A percentile compares a stretch with the other conserved stretches of the same genome.
Evolutionary conservation across 2,888 invertebrate species (phyloP).

Genomic region (Phytoseiulus persimilis): DNA sequence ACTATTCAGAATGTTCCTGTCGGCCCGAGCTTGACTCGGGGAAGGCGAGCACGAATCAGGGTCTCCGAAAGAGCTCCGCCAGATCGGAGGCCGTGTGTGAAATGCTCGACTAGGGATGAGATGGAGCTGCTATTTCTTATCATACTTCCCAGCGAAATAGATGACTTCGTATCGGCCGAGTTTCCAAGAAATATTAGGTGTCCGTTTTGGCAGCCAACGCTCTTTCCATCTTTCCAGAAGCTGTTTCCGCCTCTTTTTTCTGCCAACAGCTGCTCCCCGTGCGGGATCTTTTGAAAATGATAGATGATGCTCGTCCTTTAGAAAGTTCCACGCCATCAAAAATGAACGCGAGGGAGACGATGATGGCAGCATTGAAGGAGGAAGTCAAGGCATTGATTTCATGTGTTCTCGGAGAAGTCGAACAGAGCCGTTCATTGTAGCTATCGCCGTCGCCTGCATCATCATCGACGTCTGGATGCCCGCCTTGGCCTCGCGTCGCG

Average conservation of each 20-base stretch:
- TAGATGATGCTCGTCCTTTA: neutral
- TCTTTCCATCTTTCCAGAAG: neutral
- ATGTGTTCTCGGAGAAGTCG: neutral
- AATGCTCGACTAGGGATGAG: too few species aligned
- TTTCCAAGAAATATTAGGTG: neutral
- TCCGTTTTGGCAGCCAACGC: neutral
- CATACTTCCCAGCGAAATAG: too few species aligned
- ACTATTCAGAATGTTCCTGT: too few species aligned
- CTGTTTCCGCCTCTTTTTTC: neutral
- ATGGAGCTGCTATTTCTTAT: too few species aligned
- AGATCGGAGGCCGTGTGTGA: too few species aligned
- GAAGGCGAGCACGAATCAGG: too few species aligned
- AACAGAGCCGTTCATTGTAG: neutral
- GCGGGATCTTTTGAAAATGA: neutral
- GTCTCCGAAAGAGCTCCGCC: too few species aligned
- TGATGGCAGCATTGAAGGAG: neutral
- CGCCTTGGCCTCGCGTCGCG: neutral
- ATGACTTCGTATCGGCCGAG: neutral
- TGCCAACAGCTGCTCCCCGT: neutral
- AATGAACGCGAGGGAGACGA: neutral
- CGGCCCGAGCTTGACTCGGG: too few species aligned
- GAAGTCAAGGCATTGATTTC: neutral
- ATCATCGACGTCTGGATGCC: neutral
- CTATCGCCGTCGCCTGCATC: neutral
- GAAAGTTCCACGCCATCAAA: neutral